Evolutionary conservation across 1,140 invertebrate species (phyloP), one percentile per base, ranked within the genome.

Genomic region (Leptestheria dahalacensis): DNA sequence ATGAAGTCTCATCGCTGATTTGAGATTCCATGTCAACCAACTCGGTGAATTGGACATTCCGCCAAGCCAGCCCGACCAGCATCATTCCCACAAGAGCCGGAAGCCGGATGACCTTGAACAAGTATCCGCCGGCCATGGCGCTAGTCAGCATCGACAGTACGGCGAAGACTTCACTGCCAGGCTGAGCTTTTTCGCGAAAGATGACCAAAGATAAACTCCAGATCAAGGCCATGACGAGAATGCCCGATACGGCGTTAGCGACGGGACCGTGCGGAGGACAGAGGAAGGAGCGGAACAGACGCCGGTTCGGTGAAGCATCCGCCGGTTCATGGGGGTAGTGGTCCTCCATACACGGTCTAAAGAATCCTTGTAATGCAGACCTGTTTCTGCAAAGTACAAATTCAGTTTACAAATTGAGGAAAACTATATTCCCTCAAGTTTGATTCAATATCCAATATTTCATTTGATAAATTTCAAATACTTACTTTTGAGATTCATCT

Each of bases 81-180:
- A 92, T 77, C 86, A 91, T 91, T 15, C 89, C 89, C 64, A 91
- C 83, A 0, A 96, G 75, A 0, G 88, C 80, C 6, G 91, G 91
- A 61, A 95, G 72, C 2, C 82, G 84, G n/a, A 85, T 79, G 26
- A 88, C 71, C 24, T 81, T 81, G 61, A 83, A 72, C 3, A 88
- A 65, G 78, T 83, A 85, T 48, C 89, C 90, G 6, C 83, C 88
- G 63, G 91, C 82, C 71, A 89, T 79, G 1, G 86, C 84, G 6
- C 51, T 48, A 1, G 72, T 59, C 4, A 80, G 81, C 29, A 92
- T 79, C 20, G 78, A 77, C 0, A 89, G 74, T 2, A 94, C 72
- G 61, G 81, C 80, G 66, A 89, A 93, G 2, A 91, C 72, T 64
- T 85, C 82, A 2, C 88, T 88, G 11, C 86, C 86, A 0, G 78